Base-by-base conservation (phyloP, 2,888 invertebrate species). In the Drosophila monieri region DNA sequence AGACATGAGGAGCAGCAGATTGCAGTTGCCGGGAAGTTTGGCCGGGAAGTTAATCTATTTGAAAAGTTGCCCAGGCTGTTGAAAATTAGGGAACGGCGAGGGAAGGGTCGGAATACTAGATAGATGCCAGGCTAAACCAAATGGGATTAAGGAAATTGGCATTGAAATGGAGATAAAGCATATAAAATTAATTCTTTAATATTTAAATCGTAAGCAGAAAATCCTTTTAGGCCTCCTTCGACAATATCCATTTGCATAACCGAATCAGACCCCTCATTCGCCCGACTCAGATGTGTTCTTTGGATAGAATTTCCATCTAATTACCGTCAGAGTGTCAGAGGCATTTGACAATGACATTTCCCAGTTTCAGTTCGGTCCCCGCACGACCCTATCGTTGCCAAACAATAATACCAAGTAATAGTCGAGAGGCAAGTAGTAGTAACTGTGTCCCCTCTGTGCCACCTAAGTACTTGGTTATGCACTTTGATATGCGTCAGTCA, bases 41-140 rank as follows among this genome's bases (percentile, higher is more conserved):
- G 53, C 53, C 61, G 62, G 62, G 72, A 60, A 69, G 68, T 69
- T 69, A 69, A 69, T 69, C 72, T 69, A 41, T 61, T 48, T 66
- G 68, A 48, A 68, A 68, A 67, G 47, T 68, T 66, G 27, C 23
- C 61, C 60, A 30, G 27, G 41, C 57, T 43, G 56, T 30, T 66
- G 23, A 53, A 64, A 44, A 65, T 64, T 46, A 66, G 15, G 53
- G 43, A 52, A 25, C 27, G 12, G 9, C 21, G 32, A 18, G 30
- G 35, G n/a, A n/a, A n/a, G n/a, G n/a, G n/a, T n/a, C n/a, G n/a
- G 43, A 43, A 43, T 43, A 43, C 21, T 12, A 43, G 43, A 43
- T 43, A 10, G 2, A 39, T 15, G 14, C 8, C 27, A 27, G 27
- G 3, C 27, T 27, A 27, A 27, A 27, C 9, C 9, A 35, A n/a